A percentile compares a stretch with the other conserved stretches of the same genome.
Evolutionary conservation across 2,113 vertebrate species (phyloP).

Genomic region (Empidonax traillii): DNA sequence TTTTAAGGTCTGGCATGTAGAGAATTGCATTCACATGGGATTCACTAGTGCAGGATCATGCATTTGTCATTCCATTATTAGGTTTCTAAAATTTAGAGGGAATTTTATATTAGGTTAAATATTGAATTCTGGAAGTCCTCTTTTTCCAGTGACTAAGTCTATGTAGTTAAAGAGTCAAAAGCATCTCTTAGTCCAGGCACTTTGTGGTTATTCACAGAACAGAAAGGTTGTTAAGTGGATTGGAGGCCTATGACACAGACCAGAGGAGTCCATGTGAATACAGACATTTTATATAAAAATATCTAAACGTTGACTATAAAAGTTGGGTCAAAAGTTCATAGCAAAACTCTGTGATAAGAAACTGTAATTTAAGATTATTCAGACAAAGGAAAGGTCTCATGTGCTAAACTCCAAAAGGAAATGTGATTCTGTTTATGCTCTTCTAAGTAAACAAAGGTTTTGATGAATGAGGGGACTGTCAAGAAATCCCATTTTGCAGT

Average conservation of each 20-base stretch:
- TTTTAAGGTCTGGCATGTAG: not conserved
- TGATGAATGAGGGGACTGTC: not conserved
- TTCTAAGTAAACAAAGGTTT: not conserved
- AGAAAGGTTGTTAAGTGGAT: not conserved
- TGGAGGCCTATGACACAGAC: not conserved
- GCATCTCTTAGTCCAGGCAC: not conserved
- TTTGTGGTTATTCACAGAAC: not conserved
- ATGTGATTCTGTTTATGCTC: not conserved
- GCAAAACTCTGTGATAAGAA: not conserved
- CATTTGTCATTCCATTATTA: not conserved
- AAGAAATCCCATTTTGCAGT: not conserved
- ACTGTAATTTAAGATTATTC: not conserved
- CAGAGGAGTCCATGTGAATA: not conserved
- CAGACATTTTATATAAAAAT: not conserved
- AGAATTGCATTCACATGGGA: not conserved
- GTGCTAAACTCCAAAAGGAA: not conserved
- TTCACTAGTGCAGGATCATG: accelerated
- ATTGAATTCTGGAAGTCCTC: not conserved
- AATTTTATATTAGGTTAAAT: not conserved
- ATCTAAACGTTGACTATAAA: not conserved
- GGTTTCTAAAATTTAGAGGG: not conserved
- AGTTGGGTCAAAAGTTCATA: not conserved
- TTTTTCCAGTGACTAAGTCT: not conserved
- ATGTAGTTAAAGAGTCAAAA: not conserved
- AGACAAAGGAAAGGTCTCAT: not conserved